A percentile compares a stretch with the other conserved stretches of the same genome.
phyloP scores from a whole-genome alignment of 1,140 invertebrate species.

The Trichogramma pretiosum region DNA sequence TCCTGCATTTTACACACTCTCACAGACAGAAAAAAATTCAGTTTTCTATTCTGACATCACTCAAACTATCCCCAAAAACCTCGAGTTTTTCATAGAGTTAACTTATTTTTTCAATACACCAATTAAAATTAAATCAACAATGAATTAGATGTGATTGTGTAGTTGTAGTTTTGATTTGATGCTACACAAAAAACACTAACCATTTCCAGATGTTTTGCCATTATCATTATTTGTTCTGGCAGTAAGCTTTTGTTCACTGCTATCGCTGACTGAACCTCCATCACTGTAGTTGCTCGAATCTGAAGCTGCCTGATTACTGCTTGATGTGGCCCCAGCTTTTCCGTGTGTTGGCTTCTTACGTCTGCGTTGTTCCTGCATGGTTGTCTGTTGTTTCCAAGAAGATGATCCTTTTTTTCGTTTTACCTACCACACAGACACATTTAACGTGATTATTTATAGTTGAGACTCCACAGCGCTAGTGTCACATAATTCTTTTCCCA shows the following conservation, averaged over 20 bases:
- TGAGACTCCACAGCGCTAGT: no score
- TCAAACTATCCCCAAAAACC: no score
- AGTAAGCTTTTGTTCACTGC: constrained; percentile 37
- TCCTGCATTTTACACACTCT: constrained; percentile 7
- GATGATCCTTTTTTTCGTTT: constrained; percentile 45
- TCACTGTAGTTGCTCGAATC: constrained; percentile 45
- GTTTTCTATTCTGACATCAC: no score
- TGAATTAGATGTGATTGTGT: constrained; percentile 5
- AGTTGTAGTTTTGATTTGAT: constrained; percentile 2
- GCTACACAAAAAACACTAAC: constrained; percentile 39
- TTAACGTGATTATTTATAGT: constrained; percentile 13
- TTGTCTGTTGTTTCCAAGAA: constrained; percentile 37
- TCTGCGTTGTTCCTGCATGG: constrained; percentile 35
- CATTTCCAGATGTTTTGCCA: constrained; percentile 36
- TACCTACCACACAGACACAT: constrained; percentile 34
- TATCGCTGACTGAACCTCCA: constrained; percentile 40
- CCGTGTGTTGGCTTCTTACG: constrained; percentile 40
- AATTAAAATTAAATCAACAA: no score
- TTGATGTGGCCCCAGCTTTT: constrained; percentile 16
- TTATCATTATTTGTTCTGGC: constrained; percentile 33
- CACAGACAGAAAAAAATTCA: not conserved
- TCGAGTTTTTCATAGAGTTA: no score
- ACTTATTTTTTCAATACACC: no score
- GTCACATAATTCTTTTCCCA: no score
- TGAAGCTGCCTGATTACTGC: constrained; percentile 20